Percentiles rank a stretch among this genome's conserved stretches.
Evolutionary conservation across 2,797 vertebrate species (phyloP).

Genomic region (Pampus argenteus): DNA sequence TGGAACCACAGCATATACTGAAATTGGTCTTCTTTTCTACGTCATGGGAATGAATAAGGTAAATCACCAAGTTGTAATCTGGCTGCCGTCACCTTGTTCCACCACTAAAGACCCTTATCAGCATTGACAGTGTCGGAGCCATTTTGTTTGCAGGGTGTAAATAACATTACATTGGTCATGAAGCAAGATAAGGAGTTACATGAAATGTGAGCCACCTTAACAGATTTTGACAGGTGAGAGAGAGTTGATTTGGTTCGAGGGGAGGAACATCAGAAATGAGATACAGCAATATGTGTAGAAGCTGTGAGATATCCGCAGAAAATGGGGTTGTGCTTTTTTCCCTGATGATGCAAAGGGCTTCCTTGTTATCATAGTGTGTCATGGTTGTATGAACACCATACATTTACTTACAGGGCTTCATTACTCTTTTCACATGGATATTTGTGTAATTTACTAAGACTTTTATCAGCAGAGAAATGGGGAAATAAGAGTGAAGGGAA

Average conservation of each 20-base stretch:
- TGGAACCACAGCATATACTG: conserved; percentile 38
- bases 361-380: conserved; percentile 18
- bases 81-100: conserved; percentile 74
- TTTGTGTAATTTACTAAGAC: conserved; percentile 46
- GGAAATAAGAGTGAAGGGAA: conserved; percentile 19
- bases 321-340: conserved; percentile 48
- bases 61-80: conserved; percentile 81
- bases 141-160: conserved; percentile 78
- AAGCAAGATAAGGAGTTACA: conserved; percentile 75
- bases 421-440: conserved; percentile 34
- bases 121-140: conserved; percentile 59
- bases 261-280: conserved; percentile 58
- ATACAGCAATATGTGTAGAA: conserved; percentile 56
- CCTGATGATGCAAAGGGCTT: conserved; percentile 37
- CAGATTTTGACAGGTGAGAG: conserved; percentile 71
- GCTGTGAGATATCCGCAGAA: conserved; percentile 51
- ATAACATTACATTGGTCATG: conserved; percentile 76
- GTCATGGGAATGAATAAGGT: conserved; percentile 76
- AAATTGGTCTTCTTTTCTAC: conserved; percentile 68
- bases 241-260: conserved; percentile 59
- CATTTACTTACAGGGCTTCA: conserved; percentile 13
- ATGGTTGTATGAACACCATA: conserved; percentile 34
- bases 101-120: conserved; percentile 71
- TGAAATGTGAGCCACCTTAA: conserved; percentile 73
- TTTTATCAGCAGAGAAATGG: conserved; percentile 36